Percentiles rank a stretch among this genome's conserved stretches.
phyloP scores from a whole-genome alignment of 2,888 invertebrate species.

The Microctonus brassicae region DNA sequence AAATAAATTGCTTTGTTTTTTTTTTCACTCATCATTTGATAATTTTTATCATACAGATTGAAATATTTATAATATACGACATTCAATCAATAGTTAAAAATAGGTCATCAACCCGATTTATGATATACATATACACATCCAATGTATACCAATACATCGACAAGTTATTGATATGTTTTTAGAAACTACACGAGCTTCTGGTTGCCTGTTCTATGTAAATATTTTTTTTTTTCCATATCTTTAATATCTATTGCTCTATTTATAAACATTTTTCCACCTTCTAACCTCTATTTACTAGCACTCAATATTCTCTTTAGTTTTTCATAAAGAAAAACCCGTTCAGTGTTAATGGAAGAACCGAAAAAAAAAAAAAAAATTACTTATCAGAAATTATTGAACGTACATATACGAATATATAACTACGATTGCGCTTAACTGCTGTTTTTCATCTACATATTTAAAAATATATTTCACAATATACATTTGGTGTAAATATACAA shows the following conservation, averaged over 20 bases:
- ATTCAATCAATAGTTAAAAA: background rate
- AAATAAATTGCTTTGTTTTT: no score
- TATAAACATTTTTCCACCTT: constrained; percentile 18
- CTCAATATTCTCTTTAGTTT: background rate
- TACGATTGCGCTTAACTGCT: no score
- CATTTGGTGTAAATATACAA: no score
- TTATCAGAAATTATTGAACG: background rate
- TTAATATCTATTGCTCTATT: background rate
- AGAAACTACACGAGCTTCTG: background rate
- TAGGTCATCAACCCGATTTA: background rate
- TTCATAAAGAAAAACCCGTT: background rate
- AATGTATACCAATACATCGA: constrained; percentile 12
- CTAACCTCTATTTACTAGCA: background rate
- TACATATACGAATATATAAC: no score
- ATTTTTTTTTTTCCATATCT: background rate
- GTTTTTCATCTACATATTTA: no score
- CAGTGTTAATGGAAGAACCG: background rate
- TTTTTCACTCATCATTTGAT: no score
- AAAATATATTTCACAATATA: no score
- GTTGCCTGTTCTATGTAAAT: background rate
- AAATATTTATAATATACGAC: no score
- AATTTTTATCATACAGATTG: no score
- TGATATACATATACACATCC: background rate
- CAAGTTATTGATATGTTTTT: background rate
- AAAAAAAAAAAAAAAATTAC: background rate